Evolutionary conservation across 2,113 vertebrate species (phyloP).

Genomic region (Pluvianellus socialis): DNA sequence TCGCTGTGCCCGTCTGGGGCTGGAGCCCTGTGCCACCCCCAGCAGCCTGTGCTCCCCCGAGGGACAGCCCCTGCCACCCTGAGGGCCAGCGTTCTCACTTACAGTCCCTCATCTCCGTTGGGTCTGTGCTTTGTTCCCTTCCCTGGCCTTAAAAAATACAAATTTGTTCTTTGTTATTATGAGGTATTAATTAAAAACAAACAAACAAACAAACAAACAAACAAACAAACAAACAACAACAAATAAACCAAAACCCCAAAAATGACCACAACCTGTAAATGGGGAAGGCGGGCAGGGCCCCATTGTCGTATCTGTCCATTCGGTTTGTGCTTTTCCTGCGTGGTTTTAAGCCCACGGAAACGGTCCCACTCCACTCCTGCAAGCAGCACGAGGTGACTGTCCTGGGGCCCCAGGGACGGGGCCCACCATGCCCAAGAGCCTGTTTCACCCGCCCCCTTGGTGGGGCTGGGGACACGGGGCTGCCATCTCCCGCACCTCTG

Average conservation of each 20-base stretch:
- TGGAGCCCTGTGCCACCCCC: no score
- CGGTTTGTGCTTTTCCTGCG: rapidly evolving
- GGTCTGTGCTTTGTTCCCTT: rapidly evolving
- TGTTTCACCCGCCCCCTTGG: no score
- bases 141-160: neutral
- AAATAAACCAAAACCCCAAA: neutral
- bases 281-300: neutral
- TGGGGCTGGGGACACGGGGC: neutral
- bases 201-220: no score
- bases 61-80: no score
- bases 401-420: neutral
- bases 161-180: neutral
- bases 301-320: rapidly evolving
- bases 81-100: neutral
- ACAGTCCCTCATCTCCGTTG: rapidly evolving
- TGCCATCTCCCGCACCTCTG: neutral
- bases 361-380: neutral
- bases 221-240: no score
- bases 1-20: neutral
- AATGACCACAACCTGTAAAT: no score
- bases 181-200: neutral
- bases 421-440: neutral
- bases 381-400: neutral
- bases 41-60: neutral
- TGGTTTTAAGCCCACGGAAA: neutral